These are phyloP conservation scores for Alsophila aescularia DNA, from an alignment of 2,888 invertebrate species.

Conservation along the genomic window DNA sequence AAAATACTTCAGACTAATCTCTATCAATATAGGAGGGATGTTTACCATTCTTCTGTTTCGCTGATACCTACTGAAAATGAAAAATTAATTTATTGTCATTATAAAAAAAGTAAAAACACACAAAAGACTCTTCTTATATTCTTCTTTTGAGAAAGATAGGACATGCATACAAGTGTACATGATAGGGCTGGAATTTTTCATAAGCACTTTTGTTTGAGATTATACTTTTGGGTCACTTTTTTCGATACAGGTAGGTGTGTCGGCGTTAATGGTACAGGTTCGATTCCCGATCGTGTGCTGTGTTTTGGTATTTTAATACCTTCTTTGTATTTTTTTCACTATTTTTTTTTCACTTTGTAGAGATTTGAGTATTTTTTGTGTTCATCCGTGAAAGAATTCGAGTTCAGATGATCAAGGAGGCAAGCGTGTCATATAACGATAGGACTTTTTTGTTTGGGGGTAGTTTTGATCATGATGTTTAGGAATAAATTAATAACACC, in stretches of 20 bases:
- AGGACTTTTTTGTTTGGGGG: neutral
- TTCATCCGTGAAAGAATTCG: slow-evolving; percentile 46
- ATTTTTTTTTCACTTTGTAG: slow-evolving; percentile 30
- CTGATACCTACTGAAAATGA: no score
- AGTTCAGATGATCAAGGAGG: slow-evolving; percentile 35
- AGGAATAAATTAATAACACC: no score
- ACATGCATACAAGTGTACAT: no score
- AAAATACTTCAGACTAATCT: no score
- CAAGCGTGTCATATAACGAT: slow-evolving; percentile 17
- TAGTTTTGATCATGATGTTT: no score
- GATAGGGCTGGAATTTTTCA: no score
- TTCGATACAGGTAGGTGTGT: slow-evolving; percentile 62
- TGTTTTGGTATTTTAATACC: slow-evolving; percentile 64
- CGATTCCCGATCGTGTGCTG: slow-evolving; percentile 74
- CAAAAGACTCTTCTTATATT: no score
- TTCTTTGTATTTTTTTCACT: slow-evolving; percentile 47
- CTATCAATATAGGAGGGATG: no score
- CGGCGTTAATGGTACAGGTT: slow-evolving; percentile 40
- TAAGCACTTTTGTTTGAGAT: slow-evolving; percentile 25
- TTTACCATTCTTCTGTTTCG: no score
- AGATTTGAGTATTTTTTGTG: slow-evolving; percentile 42
- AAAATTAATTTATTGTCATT: no score
- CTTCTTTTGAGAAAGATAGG: no score
- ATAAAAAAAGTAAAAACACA: no score
- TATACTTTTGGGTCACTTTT: slow-evolving; percentile 56